These are phyloP conservation scores for Scelioninae gen. 1 DNA, from an alignment of 2,888 invertebrate species.

Conservation along the genomic window DNA sequence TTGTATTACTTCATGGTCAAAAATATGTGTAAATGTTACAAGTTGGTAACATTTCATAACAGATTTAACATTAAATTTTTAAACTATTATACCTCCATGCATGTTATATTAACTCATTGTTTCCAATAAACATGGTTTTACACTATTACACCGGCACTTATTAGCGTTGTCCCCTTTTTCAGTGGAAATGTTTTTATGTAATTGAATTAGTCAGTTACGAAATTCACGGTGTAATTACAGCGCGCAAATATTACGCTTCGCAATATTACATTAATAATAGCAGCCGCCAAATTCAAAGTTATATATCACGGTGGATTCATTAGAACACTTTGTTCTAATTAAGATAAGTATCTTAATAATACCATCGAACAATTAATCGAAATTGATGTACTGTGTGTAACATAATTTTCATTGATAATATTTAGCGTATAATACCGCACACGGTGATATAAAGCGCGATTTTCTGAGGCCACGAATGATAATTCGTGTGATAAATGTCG, in stretches of 20 bases:
- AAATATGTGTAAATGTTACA: too few species aligned
- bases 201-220: constrained; percentile 41
- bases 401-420: constrained; percentile 64
- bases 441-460: constrained; percentile 46
- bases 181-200: constrained; percentile 44
- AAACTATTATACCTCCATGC: too few species aligned
- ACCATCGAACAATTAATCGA: constrained; percentile 65
- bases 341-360: constrained; percentile 68
- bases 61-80: too few species aligned
- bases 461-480: constrained; percentile 45
- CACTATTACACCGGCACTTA: too few species aligned
- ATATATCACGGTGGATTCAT: constrained; percentile 67
- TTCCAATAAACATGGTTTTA: too few species aligned
- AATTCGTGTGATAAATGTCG: constrained; percentile 48
- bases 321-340: constrained; percentile 67
- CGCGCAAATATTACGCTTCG: constrained; percentile 51
- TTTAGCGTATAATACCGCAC: constrained; percentile 34
- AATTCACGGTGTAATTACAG: constrained; percentile 53
- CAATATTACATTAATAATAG: constrained; percentile 62
- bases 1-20: too few species aligned
- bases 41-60: too few species aligned
- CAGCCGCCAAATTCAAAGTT: constrained; percentile 60
- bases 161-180: too few species aligned
- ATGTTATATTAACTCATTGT: too few species aligned
- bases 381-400: constrained; percentile 61